phyloP scores from a whole-genome alignment of 2,797 vertebrate species.

The Falco concolor region DNA sequence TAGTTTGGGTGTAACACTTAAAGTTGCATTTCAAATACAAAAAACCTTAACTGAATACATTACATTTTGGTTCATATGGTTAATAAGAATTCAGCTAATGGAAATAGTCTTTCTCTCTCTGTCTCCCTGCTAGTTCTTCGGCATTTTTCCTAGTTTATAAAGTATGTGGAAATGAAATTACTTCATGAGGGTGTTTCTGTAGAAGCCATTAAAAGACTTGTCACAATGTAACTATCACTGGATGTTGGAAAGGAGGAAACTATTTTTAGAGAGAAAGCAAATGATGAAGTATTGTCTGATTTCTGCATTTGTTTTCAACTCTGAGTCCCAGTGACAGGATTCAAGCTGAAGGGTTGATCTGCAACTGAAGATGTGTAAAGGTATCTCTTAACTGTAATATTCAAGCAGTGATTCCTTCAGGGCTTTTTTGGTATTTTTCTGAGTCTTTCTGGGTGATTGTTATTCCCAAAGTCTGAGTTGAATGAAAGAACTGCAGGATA shows the following conservation, averaged over 20 bases:
- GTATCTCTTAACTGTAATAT: background rate
- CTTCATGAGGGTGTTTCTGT: background rate
- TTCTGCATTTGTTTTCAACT: background rate
- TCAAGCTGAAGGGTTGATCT: background rate
- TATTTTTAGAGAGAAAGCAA: background rate
- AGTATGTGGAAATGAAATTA: background rate
- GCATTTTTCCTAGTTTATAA: background rate
- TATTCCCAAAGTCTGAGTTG: background rate
- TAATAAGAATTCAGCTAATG: background rate
- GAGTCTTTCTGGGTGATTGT: background rate
- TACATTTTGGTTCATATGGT: background rate
- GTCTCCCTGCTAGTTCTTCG: background rate
- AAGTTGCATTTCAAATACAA: background rate
- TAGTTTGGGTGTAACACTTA: background rate
- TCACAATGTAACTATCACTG: background rate
- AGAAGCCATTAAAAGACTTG: background rate
- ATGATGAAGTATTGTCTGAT: background rate
- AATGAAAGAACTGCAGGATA: background rate
- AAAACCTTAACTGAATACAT: background rate
- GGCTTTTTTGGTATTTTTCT: background rate
- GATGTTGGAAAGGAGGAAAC: background rate
- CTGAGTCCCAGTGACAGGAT: background rate
- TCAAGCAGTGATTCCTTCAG: background rate
- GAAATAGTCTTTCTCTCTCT: background rate
- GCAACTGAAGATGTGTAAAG: background rate